Conservation (phyloP, 53 echinoderm and acorn worm genomes). For the Echinarachnius parma region DNA sequence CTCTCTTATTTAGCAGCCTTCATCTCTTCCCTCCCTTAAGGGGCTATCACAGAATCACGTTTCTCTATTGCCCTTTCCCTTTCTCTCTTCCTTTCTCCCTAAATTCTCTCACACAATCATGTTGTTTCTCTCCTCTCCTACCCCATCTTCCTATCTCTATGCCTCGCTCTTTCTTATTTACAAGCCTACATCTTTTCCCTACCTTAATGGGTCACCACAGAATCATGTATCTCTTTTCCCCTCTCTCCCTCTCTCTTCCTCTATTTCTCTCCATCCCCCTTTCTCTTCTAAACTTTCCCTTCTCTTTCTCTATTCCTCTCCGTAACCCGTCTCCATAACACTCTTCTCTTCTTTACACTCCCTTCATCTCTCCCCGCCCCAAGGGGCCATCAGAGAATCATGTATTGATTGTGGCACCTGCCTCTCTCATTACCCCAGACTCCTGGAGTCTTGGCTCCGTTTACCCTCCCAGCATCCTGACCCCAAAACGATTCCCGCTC, state of each 20-base stretch:
- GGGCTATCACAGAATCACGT: neutral
- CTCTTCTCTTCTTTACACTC: no score
- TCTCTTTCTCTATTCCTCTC: neutral
- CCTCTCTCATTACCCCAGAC: neutral
- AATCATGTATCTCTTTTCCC: neutral
- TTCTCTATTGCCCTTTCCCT: neutral
- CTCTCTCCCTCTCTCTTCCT: neutral
- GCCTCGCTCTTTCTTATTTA: neutral
- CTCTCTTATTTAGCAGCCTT: neutral
- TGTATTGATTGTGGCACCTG: conserved; percentile 33
- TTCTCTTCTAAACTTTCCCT: neutral
- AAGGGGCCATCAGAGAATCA: conserved; percentile 4
- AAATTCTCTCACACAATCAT: neutral
- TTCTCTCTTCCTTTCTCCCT: neutral
- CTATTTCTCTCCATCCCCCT: neutral
- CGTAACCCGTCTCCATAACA: neutral
- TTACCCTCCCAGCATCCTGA: conserved; percentile 7
- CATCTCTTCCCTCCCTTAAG: neutral
- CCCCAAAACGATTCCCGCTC: no score
- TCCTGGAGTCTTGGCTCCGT: neutral
- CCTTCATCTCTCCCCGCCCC: neutral
- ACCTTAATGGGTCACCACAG: no score
- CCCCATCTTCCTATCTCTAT: neutral
- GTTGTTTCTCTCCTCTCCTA: neutral
- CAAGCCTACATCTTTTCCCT: neutral